phyloP scores from a whole-genome alignment of 1,140 invertebrate genomes.

The Drosophila neocordata region DNA sequence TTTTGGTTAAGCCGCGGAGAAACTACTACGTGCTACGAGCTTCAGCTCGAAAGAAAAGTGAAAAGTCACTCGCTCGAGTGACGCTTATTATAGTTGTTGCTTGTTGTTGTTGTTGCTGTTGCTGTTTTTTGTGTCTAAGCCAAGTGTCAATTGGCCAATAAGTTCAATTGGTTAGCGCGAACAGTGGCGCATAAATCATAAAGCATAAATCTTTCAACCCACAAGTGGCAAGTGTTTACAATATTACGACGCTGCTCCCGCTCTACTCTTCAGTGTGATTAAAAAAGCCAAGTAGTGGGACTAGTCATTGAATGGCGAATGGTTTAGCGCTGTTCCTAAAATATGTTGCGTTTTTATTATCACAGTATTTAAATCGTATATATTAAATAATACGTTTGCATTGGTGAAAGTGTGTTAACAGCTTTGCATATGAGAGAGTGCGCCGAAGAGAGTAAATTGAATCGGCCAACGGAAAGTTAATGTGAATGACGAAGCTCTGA shows the following conservation, averaged over 20 bases:
- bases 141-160: conserved; percentile 35
- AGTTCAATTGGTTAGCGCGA: conserved; percentile 2
- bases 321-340: conserved; percentile 7
- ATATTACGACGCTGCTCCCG: background rate
- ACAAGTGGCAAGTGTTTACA: conserved; percentile 19
- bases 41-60: conserved; percentile 36
- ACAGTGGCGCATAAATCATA: background rate
- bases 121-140: background rate
- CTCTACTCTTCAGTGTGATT: background rate
- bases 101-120: conserved; percentile 18
- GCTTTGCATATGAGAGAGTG: conserved; percentile 53
- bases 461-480: conserved; percentile 9
- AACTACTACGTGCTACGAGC: conserved; percentile 37
- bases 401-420: conserved; percentile 74
- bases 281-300: background rate
- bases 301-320: background rate
- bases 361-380: conserved; percentile 25
- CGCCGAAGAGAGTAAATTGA: conserved; percentile 39
- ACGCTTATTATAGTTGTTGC: background rate
- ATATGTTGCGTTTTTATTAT: conserved; percentile 50
- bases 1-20: conserved; percentile 45
- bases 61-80: conserved; percentile 26
- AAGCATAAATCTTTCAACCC: conserved; percentile 6
- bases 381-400: conserved; percentile 69
- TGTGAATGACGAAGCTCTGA: background rate